Evolutionary conservation across 2,113 vertebrate genomes (phyloP), one percentile per base, ranked within the genome.

Genomic region (Pelvicachromis taeniatus): DNA sequence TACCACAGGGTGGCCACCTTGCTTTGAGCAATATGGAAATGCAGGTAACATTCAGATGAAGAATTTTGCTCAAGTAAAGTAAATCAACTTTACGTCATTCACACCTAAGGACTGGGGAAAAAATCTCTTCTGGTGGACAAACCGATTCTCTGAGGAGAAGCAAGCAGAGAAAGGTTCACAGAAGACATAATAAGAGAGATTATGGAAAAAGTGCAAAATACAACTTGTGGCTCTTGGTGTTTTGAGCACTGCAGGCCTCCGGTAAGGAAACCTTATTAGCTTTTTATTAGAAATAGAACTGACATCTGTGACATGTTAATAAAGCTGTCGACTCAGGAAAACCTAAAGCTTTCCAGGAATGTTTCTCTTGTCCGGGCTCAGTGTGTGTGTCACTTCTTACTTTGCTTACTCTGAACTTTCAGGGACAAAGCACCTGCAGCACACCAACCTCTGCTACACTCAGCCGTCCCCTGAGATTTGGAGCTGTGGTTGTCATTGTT

Each of bases 401-500:
- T 87, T 81, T 79, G 50, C 55, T 61, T 82, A 26, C 59, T 86
- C 21, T 85, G 81, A 81, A 65, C 83, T 86, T 83, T 29, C 83
- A 94, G 97, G 97, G 96, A 0, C 97, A 96, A 84, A 87, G 91
- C 45, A 77, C 89, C 17, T 56, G 93, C 4, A 93, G 92, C 61
- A 89, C 92, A 4, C 88, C 89, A 29, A 83, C 96, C 14, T 91
- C 96, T 33, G 90, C 94, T 8, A 93, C 92, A 53, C 89, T 93
- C 17, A 85, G 96, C 5, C 91, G 95, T 84, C 94, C 97, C 90
- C 95, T 97, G 95, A 97, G 96, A 92, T 95, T 95, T 2, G 97
- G 97, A 58, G 96, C 97, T 0, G 93, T 92, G 4, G 96, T 96
- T 78, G 96, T 99, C 77, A 93, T 97, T 81, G 96, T 95, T 2